These are phyloP conservation scores for Apis cerana DNA, from an alignment of 1,140 invertebrate genomes.

Conservation along the genomic window DNA sequence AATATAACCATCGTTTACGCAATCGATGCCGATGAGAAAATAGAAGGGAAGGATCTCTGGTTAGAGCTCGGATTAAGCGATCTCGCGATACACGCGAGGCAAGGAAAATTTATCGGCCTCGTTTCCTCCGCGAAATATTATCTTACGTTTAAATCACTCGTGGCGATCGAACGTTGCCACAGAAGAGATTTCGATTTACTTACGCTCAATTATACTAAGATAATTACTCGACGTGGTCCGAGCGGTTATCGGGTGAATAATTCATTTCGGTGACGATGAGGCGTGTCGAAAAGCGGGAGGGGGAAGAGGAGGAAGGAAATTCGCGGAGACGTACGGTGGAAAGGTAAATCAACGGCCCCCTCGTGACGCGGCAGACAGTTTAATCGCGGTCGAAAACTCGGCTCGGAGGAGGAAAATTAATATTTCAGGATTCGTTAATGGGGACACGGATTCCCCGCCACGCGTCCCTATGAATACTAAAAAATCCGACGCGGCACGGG, in stretches of 20 bases:
- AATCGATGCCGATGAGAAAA: too few species aligned
- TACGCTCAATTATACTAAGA: not conserved
- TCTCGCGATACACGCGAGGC: not conserved
- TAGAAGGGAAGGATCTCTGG: too few species aligned
- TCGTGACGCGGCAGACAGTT: conserved; percentile 5
- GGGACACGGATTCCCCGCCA: conserved; percentile 25
- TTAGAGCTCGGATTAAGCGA: not conserved
- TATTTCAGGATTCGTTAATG: conserved; percentile 52
- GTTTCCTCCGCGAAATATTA: not conserved
- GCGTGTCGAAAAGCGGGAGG: not conserved
- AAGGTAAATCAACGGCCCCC: conserved; percentile 1
- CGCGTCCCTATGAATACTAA: conserved; percentile 46
- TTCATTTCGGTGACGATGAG: not conserved
- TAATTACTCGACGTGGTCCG: conserved; percentile 7
- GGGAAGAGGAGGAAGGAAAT: not conserved
- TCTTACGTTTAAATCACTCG: not conserved
- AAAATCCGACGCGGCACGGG: conserved; percentile 33
- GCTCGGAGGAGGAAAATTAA: conserved; percentile 18
- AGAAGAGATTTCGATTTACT: not conserved
- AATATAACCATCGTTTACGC: not conserved
- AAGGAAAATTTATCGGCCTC: not conserved
- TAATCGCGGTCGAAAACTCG: conserved; percentile 7
- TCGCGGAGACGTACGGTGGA: not conserved
- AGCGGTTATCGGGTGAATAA: not conserved
- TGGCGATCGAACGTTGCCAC: not conserved